Percentiles rank a stretch among this genome's conserved stretches.
phyloP scores from a whole-genome alignment of 2,113 vertebrate genomes.

The Herpailurus yagouaroundi region DNA sequence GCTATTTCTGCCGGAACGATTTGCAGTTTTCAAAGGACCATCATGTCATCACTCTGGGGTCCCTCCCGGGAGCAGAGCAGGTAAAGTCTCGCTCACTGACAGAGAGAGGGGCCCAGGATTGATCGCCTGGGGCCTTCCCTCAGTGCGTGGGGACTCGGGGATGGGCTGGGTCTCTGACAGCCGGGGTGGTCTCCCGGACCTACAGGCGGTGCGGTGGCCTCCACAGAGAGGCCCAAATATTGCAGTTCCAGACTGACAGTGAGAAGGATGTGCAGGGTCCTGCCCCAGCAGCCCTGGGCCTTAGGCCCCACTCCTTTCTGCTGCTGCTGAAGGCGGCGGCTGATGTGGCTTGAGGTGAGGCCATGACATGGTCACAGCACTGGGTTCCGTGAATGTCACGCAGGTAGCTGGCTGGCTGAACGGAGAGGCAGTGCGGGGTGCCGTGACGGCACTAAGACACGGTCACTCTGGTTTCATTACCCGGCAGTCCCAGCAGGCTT shows the following conservation, averaged over 20 bases:
- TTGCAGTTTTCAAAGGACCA: rapidly evolving
- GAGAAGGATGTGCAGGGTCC: rapidly evolving
- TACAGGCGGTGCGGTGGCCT: background rate
- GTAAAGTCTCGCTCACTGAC: rapidly evolving
- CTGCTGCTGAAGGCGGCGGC: background rate
- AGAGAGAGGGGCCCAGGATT: background rate
- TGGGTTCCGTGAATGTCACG: background rate
- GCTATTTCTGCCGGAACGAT: background rate
- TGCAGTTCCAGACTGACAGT: background rate
- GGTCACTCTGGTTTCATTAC: rapidly evolving
- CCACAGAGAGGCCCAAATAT: no score
- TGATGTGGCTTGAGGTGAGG: rapidly evolving
- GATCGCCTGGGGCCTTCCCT: rapidly evolving
- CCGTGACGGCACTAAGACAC: no score
- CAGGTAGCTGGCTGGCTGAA: background rate
- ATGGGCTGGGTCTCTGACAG: background rate
- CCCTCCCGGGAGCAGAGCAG: background rate
- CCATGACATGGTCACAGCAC: background rate
- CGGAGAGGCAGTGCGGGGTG: background rate
- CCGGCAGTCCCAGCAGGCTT: no score
- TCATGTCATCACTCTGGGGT: no score
- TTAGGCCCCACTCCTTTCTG: background rate
- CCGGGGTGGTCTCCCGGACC: rapidly evolving
- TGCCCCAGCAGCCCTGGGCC: background rate
- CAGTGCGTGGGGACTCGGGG: no score